A percentile compares a stretch with the other conserved stretches of the same genome.
Evolutionary conservation across 2,888 invertebrate genomes (phyloP).

Genomic region (Parthenolecanium corni): DNA sequence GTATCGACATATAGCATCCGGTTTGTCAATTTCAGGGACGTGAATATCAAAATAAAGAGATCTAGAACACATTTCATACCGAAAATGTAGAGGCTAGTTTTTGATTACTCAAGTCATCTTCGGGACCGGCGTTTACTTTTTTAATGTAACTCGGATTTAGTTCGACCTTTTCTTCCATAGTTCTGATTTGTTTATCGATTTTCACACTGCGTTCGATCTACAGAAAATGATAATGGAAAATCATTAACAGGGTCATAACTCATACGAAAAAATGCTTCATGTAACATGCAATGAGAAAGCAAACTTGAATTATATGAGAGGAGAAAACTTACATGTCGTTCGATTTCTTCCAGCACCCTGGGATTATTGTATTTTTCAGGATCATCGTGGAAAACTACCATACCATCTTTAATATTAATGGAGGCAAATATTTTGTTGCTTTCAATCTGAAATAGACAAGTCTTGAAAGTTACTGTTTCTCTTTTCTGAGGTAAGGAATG

Average conservation of each 20-base stretch:
- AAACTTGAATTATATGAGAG: too few relatives aligned
- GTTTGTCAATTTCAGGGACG: too few relatives aligned
- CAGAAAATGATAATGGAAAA: background rate
- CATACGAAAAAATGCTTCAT: background rate
- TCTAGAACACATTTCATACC: background rate
- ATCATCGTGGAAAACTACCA: constrained; percentile 92
- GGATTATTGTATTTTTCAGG: constrained; percentile 91
- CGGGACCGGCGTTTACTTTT: constrained; percentile 41
- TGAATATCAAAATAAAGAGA: too few relatives aligned
- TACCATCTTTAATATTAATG: constrained; percentile 94
- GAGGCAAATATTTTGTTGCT: constrained; percentile 93
- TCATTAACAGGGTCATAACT: background rate
- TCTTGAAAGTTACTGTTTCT: background rate
- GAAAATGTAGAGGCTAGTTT: constrained; percentile 8
- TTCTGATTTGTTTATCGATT: constrained; percentile 73
- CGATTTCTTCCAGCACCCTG: constrained; percentile 71
- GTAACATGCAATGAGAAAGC: background rate
- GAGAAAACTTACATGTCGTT: constrained; percentile 51
- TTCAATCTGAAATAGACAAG: constrained; percentile 60
- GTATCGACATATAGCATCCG: too few relatives aligned
- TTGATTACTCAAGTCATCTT: constrained; percentile 24
- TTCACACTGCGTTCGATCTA: constrained; percentile 53
- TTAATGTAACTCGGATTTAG: constrained; percentile 70
- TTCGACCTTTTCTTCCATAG: constrained; percentile 91
- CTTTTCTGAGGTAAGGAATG: background rate